phyloP scores from a whole-genome alignment of 2,797 vertebrate species.

The Petrocephalus sullivani region DNA sequence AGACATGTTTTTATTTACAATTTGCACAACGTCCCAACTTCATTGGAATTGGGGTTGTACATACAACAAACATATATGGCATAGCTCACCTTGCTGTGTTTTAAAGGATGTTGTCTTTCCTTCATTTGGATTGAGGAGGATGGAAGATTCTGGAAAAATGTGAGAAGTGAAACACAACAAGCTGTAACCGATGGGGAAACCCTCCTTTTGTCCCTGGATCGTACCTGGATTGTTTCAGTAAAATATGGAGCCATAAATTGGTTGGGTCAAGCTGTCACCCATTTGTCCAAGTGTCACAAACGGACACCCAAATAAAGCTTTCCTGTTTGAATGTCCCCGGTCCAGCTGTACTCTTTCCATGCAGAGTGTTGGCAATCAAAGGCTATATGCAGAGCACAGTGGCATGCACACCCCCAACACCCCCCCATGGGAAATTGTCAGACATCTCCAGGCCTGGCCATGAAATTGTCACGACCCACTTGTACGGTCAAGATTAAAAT shows the following conservation, averaged over 20 bases:
- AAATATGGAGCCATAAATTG: background rate
- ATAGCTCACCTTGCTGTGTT: background rate
- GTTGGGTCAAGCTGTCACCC: background rate
- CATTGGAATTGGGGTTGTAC: too few species aligned
- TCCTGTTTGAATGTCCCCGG: background rate
- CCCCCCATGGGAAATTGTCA: too few species aligned
- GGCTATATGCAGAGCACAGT: background rate
- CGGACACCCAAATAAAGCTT: background rate
- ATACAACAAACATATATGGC: background rate
- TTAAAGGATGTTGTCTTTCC: background rate
- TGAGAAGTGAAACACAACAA: background rate
- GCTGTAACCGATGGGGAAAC: background rate
- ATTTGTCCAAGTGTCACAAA: background rate
- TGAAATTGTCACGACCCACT: constrained; percentile 41
- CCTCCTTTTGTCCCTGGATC: background rate
- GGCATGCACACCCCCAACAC: background rate
- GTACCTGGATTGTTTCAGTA: background rate
- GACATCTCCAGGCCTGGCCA: background rate
- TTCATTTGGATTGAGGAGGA: background rate
- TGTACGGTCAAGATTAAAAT: constrained; percentile 93
- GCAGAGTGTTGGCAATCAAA: background rate
- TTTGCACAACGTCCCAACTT: too few species aligned
- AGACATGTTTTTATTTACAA: too few species aligned
- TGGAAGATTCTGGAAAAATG: background rate
- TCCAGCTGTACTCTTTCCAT: background rate